These are phyloP conservation scores for Gorsachius goisagi DNA, from an alignment of 2,113 vertebrate genomes.

Conservation along the genomic window DNA sequence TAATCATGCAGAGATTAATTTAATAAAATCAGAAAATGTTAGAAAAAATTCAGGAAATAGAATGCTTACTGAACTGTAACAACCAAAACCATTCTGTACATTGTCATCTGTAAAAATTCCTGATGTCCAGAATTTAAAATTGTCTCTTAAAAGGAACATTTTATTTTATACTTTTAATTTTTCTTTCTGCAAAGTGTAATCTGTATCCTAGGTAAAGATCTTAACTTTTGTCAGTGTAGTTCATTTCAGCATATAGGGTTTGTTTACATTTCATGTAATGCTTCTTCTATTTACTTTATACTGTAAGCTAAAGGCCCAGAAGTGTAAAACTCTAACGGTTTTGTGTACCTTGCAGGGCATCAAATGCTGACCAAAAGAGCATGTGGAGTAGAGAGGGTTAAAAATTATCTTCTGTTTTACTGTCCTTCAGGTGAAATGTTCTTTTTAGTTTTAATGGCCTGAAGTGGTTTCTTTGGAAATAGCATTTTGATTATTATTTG, in stretches of 20 bases:
- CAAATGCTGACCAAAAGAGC: neutral
- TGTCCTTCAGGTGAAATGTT: neutral
- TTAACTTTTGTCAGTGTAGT: neutral
- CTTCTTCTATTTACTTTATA: neutral
- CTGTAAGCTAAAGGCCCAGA: neutral
- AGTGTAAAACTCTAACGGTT: neutral
- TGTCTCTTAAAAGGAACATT: neutral
- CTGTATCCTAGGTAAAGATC: neutral
- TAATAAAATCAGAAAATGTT: neutral
- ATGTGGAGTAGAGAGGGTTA: neutral
- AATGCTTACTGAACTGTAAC: neutral
- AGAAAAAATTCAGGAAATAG: neutral
- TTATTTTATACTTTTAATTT: neutral
- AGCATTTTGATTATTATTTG: slow-evolving; percentile 41
- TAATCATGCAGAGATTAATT: neutral
- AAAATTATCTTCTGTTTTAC: neutral
- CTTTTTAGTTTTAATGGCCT: slow-evolving; percentile 16
- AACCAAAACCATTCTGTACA: neutral
- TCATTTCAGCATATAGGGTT: neutral
- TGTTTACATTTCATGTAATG: neutral
- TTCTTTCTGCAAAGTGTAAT: neutral
- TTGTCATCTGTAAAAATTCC: neutral
- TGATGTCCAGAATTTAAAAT: neutral
- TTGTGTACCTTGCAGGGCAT: neutral
- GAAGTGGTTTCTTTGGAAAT: slow-evolving; percentile 6